Percentiles rank a stretch among this genome's conserved stretches.
These are phyloP conservation scores for Maniola jurtina DNA, from an alignment of 1,140 invertebrate species.

Conservation along the genomic window DNA sequence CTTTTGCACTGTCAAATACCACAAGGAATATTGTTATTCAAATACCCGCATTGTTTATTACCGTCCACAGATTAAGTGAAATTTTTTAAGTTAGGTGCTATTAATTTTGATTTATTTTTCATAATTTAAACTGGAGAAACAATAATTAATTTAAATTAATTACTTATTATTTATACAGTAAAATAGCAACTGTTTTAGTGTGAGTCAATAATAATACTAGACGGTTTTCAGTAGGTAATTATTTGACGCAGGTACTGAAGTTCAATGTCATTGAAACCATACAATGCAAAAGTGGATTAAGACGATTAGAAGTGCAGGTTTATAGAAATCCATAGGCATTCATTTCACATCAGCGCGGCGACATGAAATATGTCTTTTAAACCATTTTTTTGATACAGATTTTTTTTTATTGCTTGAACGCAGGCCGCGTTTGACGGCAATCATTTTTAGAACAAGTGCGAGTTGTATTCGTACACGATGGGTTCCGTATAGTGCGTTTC, in stretches of 20 bases:
- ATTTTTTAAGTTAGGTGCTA: too few relatives aligned
- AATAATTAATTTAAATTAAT: not conserved
- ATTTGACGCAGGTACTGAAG: not conserved
- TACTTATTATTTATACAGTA: not conserved
- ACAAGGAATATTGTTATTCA: not conserved
- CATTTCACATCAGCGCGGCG: not conserved
- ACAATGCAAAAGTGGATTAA: constrained; percentile 7
- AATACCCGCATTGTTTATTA: not conserved
- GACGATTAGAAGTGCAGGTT: not conserved
- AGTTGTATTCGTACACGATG: too few relatives aligned
- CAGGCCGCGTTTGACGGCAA: too few relatives aligned
- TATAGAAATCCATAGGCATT: not conserved
- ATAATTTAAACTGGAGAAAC: too few relatives aligned
- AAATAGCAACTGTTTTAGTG: not conserved
- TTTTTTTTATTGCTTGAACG: too few relatives aligned
- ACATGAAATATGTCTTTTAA: too few relatives aligned
- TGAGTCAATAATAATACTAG: not conserved
- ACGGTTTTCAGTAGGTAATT: not conserved
- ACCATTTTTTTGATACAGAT: too few relatives aligned
- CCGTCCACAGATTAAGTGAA: too few relatives aligned
- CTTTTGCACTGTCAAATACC: not conserved
- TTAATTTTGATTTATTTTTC: too few relatives aligned
- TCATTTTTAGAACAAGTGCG: too few relatives aligned
- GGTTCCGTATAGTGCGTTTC: too few relatives aligned
- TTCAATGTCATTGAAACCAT: constrained; percentile 24